Base-by-base conservation (phyloP, 2,888 invertebrate genomes). In the Volucella bombylans region DNA sequence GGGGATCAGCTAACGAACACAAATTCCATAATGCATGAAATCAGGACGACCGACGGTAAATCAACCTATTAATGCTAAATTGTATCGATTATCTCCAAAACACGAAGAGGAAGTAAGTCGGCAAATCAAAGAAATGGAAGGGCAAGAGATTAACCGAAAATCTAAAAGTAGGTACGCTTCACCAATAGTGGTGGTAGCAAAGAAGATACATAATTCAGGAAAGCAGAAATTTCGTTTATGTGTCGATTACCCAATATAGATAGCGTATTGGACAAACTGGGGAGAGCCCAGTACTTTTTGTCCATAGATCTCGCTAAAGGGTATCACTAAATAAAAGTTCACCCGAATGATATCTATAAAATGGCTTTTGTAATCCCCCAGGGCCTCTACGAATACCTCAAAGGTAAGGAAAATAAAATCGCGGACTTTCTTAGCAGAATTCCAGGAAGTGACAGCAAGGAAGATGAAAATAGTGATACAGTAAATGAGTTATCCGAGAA, bases 1-100 rank as follows among this genome's bases (percentile, higher is more conserved):
- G 67, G 49, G 4, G 69, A 71, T 41, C 49, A 8, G 23, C 23
- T 71, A 49, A 71, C 69, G 0, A 59, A 71, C 31, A 71, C 69
- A 8, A 23, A 71, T 8, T 10, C 69, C 15, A 71, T 71, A 49
- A 59, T n/a, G 39, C 59, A 71, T 10, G 69, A 71, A 59, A 71
- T 71, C 0, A 10, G 41, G 14, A 68, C 55, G 2, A n/a, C n/a
- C n/a, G n/a, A 68, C 31, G n/a, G 9, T 10, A 1, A 47, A 57
- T 4, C 59, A 71, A 45, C 49, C 10, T 8, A 59, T 71, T 1
- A 57, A 69, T n/a, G 23, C 57, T 12, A 31, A 55, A 10, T 39
- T 69, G 1, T 59, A 69, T 47, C 38, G 69, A 8, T 31, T 69
- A 1, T 49, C 69, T 18, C 69, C 69, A 15, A 69, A 39, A 9